Evolutionary conservation across 2,113 vertebrate genomes (phyloP).

Genomic region (Heterotis niloticus): DNA sequence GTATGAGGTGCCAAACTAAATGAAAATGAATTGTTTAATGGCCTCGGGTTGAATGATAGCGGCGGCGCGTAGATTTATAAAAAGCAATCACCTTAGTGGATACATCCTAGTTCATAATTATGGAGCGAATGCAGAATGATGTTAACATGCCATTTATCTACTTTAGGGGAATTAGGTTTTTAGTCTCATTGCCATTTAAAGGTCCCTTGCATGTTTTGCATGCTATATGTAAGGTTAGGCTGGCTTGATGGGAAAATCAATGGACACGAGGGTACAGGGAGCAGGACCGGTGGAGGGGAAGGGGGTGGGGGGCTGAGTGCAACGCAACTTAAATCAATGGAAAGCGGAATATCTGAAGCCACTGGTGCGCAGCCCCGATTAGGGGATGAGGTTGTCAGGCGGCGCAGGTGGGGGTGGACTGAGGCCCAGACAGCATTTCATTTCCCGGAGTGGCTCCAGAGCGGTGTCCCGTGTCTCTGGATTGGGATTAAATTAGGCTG

Average conservation of each 20-base stretch:
- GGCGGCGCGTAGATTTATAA: not conserved
- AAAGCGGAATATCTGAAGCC: conserved; percentile 39
- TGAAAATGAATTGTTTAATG: conserved; percentile 10
- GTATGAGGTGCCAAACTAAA: not conserved
- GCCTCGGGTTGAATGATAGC: not conserved
- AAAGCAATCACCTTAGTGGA: conserved; percentile 31
- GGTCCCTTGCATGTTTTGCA: conserved; percentile 10
- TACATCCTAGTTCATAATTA: conserved; percentile 29
- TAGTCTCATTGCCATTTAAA: conserved; percentile 26
- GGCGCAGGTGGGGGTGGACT: conserved; percentile 21
- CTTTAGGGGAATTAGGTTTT: conserved; percentile 18
- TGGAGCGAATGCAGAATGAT: conserved; percentile 29
- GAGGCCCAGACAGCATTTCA: conserved; percentile 37
- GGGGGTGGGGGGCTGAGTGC: conserved; percentile 16
- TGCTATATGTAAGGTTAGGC: conserved; percentile 18
- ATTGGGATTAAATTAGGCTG: conserved; percentile 48
- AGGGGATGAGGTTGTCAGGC: conserved; percentile 13
- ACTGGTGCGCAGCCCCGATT: conserved; percentile 27
- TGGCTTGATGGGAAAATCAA: conserved; percentile 43
- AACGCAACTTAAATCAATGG: conserved; percentile 40
- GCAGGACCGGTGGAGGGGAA: conserved; percentile 1
- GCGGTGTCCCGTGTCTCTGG: conserved; percentile 35
- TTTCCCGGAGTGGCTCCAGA: conserved; percentile 49
- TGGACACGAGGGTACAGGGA: conserved; percentile 28
- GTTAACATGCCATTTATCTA: conserved; percentile 29